Evolutionary conservation across 2,113 vertebrate species (phyloP), one percentile per base, ranked within the genome.

Genomic region (Stigmatopora argus): DNA sequence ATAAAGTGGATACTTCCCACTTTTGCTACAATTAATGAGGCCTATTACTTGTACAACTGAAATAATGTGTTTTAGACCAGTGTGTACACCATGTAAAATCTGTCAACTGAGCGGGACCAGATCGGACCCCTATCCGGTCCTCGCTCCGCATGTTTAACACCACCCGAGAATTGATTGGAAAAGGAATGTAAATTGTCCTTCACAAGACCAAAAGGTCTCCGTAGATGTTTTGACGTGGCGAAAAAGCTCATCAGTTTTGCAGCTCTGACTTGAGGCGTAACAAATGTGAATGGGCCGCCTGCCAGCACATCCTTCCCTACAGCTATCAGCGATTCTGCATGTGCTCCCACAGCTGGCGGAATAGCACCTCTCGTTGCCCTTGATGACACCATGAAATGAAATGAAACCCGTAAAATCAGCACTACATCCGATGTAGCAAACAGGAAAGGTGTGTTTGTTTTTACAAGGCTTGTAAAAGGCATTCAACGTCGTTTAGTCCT

Each of bases 291-390:
- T 76, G 12, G 63, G 66, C 71, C 72, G 85, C 86, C 88, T 23
- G 59, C 41, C 41, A 89, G 73, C 78, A 78, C 80, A 83, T 86
- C 80, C 73, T 83, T 87, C 85, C 86, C 73, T 79, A 71, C 70
- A 76, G 52, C 56, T 65, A 83, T 74, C 57, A 80, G 85, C 85
- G 87, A 86, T 82, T 75, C 75, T 64, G 75, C 1, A 82, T 83
- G 71, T 19, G 74, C 79, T 71, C 64, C 47, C 73, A 79, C 77
- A 85, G 0, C 77, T 82, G 47, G 63, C 35, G 15, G 75, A 44
- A 59, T 66, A 55, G 5, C 64, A 19, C 65, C 60, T 56, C 19
- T 56, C 14, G 23, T 15, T 56, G 53, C 13, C 53, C 53, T 56
- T 56, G 62, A 4, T 52, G 58, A 26, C 58, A 63, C 14, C 52